Percentiles rank a stretch among this genome's conserved stretches.
These are phyloP conservation scores for Drosophila ustulata DNA, from an alignment of 2,888 invertebrate genomes.

Conservation along the genomic window DNA sequence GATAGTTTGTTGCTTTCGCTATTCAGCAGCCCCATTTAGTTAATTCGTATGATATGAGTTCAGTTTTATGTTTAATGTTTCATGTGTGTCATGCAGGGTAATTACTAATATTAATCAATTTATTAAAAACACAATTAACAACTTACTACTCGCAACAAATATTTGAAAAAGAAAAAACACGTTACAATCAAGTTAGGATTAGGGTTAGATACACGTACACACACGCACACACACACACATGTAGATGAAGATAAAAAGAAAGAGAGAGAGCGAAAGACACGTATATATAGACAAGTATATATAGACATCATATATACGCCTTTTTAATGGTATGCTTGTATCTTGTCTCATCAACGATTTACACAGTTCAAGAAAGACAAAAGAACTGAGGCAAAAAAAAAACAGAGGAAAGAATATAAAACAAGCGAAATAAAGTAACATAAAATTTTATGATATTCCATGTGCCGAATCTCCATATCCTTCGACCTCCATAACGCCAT, in stretches of 20 bases:
- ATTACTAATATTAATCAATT: slow-evolving; percentile 42
- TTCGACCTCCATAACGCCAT: neutral
- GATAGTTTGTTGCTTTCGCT: neutral
- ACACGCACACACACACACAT: slow-evolving; percentile 28
- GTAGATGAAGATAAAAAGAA: slow-evolving; percentile 15
- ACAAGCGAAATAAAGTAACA: slow-evolving; percentile 59
- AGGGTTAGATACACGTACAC: slow-evolving; percentile 49
- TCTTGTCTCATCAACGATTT: slow-evolving; percentile 43
- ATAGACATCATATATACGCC: slow-evolving; percentile 50
- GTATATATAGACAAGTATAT: slow-evolving; percentile 45
- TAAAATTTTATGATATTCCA: slow-evolving; percentile 69
- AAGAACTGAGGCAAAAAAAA: slow-evolving; percentile 15
- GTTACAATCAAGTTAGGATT: slow-evolving; percentile 54
- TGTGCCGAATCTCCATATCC: slow-evolving; percentile 29
- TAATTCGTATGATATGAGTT: slow-evolving; percentile 41
- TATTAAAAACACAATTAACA: slow-evolving; percentile 51
- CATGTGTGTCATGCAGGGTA: slow-evolving; percentile 59
- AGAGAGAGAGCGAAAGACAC: slow-evolving; percentile 22
- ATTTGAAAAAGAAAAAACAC: slow-evolving; percentile 45
- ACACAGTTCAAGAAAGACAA: slow-evolving; percentile 35
- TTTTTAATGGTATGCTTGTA: slow-evolving; percentile 46
- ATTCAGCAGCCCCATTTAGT: slow-evolving; percentile 23
- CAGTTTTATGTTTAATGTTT: slow-evolving; percentile 28
- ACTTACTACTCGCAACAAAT: slow-evolving; percentile 61
- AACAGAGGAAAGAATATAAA: slow-evolving; percentile 33